Evolutionary conservation across 2,797 vertebrate species (phyloP), one percentile per base, ranked within the genome.

Genomic region (Myiotriccus ornatus): DNA sequence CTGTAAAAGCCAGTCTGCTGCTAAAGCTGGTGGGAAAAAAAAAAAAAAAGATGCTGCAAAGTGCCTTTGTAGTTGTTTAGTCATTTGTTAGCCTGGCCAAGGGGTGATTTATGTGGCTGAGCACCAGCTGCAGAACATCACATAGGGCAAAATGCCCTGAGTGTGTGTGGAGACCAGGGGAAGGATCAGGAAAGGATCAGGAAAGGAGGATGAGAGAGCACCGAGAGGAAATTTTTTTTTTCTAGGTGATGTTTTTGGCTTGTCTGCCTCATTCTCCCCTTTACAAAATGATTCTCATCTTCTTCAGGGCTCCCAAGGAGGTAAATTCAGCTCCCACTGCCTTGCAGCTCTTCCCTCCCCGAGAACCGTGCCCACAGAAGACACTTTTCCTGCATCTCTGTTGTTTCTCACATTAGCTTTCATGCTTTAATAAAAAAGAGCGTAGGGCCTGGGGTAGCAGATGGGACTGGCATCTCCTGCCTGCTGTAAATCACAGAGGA

Each of bases 51-150:
- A 52, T 84, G 84, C 87, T 93, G 94, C 91, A 76, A 96, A 96
- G 91, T 84, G 94, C 89, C 64, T 92, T 84, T 94, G 95, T 87
- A 44, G 94, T 92, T 79, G 90, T 93, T 92, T 39, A 89, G 90
- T 70, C 74, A 87, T 94, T 92, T 93, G 81, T 89, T 92, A 93
- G 87, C 81, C 87, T 5, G 67, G 89, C 75, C 25, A 53, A 93
- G 81, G 81, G 89, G 92, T 59, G 91, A 84, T 92, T 67, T 82
- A 81, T 28, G 32, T 7, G 32, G 50, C 70, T 0, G 0, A 16
- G 84, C 65, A 59, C 34, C 49, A 18, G 79, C 80, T 85, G 80
- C 83, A 57, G 57, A 78, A 37, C 62, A 44, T 75, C 49, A 3
- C 0, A 8, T 11, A 67, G 50, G 59, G 67, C 47, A 76, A 82